Conservation (phyloP, 2,888 invertebrate genomes). For the Drosophila mayaguana region DNA sequence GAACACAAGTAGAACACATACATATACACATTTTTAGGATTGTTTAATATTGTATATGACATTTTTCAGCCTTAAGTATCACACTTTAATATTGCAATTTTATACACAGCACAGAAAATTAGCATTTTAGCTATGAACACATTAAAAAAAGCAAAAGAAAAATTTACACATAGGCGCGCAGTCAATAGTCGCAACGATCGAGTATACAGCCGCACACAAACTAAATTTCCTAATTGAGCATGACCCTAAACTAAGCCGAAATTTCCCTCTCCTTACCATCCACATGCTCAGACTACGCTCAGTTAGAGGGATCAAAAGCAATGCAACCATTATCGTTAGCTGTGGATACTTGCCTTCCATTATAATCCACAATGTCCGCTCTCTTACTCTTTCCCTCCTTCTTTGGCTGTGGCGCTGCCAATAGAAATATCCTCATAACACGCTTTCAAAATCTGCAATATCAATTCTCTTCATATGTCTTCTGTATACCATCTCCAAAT, state of each 20-base stretch:
- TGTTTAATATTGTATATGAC: not conserved
- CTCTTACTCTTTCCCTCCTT: no score
- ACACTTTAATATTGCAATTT: not conserved
- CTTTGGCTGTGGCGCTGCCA: no score
- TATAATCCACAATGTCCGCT: no score
- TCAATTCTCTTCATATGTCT: no score
- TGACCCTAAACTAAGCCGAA: not conserved
- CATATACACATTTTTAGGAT: not conserved
- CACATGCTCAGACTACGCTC: not conserved
- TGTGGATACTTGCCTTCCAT: no score
- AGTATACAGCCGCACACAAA: not conserved
- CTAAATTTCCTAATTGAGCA: conserved; percentile 5
- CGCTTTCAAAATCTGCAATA: no score
- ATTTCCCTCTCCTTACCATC: not conserved
- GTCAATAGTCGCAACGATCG: not conserved
- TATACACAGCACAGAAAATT: not conserved
- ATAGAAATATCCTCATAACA: no score
- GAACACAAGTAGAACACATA: not conserved
- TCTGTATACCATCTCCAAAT: no score
- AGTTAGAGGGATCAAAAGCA: not conserved
- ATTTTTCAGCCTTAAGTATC: not conserved
- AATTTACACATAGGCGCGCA: not conserved
- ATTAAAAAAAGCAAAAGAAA: not conserved
- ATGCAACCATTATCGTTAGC: not conserved
- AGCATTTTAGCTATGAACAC: not conserved